These are phyloP conservation scores for Pseudorectes ferrugineus DNA, from an alignment of 2,113 vertebrate genomes.

Conservation along the genomic window DNA sequence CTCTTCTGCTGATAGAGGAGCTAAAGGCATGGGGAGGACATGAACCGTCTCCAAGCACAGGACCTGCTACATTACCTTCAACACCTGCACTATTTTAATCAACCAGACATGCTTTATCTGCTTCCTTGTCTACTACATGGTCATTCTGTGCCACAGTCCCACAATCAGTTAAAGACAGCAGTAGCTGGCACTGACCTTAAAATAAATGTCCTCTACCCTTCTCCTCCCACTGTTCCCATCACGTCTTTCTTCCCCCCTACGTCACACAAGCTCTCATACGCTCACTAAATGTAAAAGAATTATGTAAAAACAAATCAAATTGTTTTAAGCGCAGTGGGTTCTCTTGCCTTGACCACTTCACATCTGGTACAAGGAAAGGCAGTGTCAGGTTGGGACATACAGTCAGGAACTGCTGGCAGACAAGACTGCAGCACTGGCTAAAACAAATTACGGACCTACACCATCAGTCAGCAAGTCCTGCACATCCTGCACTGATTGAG, in stretches of 20 bases:
- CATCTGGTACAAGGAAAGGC: neutral
- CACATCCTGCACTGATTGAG: neutral
- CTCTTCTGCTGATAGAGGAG: constrained; percentile 10
- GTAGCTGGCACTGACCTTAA: neutral
- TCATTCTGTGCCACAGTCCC: neutral
- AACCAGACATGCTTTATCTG: constrained; percentile 7
- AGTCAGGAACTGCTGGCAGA: neutral
- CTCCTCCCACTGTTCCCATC: neutral
- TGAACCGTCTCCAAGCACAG: neutral
- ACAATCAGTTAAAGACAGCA: neutral
- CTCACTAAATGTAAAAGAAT: neutral
- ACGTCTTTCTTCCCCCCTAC: neutral
- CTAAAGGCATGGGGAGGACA: neutral
- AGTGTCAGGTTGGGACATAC: neutral
- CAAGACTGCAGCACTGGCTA: neutral
- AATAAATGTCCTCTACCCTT: neutral
- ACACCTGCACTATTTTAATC: constrained; percentile 56
- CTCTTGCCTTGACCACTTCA: neutral
- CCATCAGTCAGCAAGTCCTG: neutral
- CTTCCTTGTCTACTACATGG: neutral
- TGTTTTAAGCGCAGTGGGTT: neutral
- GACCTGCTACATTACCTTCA: constrained; percentile 3
- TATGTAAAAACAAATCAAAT: neutral
- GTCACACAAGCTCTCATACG: neutral
- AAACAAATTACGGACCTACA: neutral